A percentile compares a stretch with the other conserved stretches of the same genome.
Evolutionary conservation across 2,113 vertebrate species (phyloP).

Genomic region (Triplophysa rosa): DNA sequence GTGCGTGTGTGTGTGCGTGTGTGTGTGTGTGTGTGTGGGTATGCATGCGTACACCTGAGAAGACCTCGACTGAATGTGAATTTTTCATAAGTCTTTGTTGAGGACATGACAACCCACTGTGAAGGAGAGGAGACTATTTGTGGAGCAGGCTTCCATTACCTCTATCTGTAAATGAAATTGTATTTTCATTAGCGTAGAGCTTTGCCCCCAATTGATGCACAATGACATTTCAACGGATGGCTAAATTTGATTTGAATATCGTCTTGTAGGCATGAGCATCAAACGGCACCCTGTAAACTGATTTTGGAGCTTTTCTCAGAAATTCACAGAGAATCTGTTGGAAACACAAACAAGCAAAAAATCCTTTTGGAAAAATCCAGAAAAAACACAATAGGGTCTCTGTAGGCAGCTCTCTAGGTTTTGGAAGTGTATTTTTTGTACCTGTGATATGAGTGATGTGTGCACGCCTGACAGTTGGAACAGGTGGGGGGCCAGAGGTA

Average conservation of each 20-base stretch:
- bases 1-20: slow-evolving; percentile 1
- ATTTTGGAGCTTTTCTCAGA: background rate
- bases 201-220: slow-evolving; percentile 13
- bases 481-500: slow-evolving; percentile 36
- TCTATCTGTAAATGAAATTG: slow-evolving; percentile 24
- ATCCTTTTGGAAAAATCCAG: too few relatives aligned
- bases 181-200: slow-evolving; percentile 11
- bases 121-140: slow-evolving; percentile 28
- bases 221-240: slow-evolving; percentile 15
- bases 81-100: slow-evolving; percentile 46
- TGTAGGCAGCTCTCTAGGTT: background rate
- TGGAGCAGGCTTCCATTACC: slow-evolving; percentile 12
- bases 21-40: slow-evolving; percentile 9
- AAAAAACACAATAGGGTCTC: too few relatives aligned
- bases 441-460: slow-evolving; percentile 37
- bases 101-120: slow-evolving; percentile 25
- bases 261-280: background rate
- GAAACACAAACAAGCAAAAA: too few relatives aligned
- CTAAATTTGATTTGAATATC: slow-evolving; percentile 19
- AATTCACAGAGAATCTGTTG: too few relatives aligned
- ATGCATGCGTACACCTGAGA: slow-evolving; percentile 11
- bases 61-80: slow-evolving; percentile 40
- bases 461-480: slow-evolving; percentile 27
- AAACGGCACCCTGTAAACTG: background rate
- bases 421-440: slow-evolving; percentile 7